Conservation (phyloP, 2,888 invertebrate genomes). For the Hemicrepidius hirtus region DNA sequence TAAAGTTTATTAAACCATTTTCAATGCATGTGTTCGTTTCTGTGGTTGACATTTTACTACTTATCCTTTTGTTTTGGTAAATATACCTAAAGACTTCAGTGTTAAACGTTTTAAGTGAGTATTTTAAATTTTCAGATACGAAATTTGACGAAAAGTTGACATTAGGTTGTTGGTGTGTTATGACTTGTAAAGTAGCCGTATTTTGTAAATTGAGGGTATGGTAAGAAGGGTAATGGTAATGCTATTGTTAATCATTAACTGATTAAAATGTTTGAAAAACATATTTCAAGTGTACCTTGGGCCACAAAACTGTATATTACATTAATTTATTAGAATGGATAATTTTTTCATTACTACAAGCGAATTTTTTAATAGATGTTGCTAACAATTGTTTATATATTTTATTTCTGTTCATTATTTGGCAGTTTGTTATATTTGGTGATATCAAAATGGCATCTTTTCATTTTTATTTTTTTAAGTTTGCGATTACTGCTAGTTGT, state of each 20-base stretch:
- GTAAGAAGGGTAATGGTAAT: conserved; percentile 63
- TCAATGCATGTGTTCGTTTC: conserved; percentile 29
- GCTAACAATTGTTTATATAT: conserved; percentile 64
- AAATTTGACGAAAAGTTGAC: conserved; percentile 64
- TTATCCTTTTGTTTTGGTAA: not conserved
- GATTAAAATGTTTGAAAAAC: conserved; percentile 62
- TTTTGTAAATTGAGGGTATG: conserved; percentile 63
- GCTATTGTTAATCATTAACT: conserved; percentile 65
- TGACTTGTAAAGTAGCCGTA: conserved; percentile 62
- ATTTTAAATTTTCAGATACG: not conserved
- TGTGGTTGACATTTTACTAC: conserved; percentile 25
- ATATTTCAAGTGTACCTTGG: conserved; percentile 62
- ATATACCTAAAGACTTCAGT: not conserved
- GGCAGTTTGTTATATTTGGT: conserved; percentile 57
- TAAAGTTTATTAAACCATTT: conserved; percentile 35
- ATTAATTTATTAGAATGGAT: conserved; percentile 59
- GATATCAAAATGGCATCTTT: conserved; percentile 46
- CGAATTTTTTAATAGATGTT: conserved; percentile 63
- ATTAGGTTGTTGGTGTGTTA: conserved; percentile 56
- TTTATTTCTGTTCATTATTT: conserved; percentile 62
- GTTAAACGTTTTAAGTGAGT: not conserved
- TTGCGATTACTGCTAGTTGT: not conserved
- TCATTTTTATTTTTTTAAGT: conserved; percentile 9
- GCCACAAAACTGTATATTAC: conserved; percentile 63
- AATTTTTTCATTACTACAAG: conserved; percentile 60